Evolutionary conservation across 2,113 vertebrate species (phyloP).

Genomic region (Labeo catla): DNA sequence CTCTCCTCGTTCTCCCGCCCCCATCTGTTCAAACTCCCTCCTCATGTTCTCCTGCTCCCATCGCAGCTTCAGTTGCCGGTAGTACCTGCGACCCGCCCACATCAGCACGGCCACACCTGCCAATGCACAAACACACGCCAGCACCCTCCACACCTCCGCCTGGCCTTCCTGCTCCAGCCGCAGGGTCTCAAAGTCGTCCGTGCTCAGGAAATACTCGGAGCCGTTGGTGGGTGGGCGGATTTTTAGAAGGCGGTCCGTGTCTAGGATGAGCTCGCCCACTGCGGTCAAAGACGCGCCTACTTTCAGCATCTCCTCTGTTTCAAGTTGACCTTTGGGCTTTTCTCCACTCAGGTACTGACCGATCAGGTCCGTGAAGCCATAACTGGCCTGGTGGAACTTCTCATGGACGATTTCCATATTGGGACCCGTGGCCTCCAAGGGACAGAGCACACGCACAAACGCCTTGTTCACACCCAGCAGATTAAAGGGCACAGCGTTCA

Average conservation of each 20-base stretch:
- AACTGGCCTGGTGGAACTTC: conserved; percentile 82
- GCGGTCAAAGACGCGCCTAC: conserved; percentile 82
- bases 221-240: conserved; percentile 77
- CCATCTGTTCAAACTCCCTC: conserved; percentile 66
- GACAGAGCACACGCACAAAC: conserved; percentile 77
- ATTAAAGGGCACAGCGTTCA: conserved; percentile 80
- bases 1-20: not conserved
- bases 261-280: conserved; percentile 81
- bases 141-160: conserved; percentile 73
- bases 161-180: conserved; percentile 68
- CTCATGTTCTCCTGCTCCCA: conserved; percentile 67
- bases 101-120: conserved; percentile 70
- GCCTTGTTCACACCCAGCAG: conserved; percentile 68
- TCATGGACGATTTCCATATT: conserved; percentile 81
- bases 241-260: conserved; percentile 75
- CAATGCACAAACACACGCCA: conserved; percentile 64
- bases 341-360: conserved; percentile 85
- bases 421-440: conserved; percentile 75
- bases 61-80: conserved; percentile 58
- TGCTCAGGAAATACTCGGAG: conserved; percentile 79
- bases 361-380: conserved; percentile 78
- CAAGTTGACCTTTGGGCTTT: conserved; percentile 86
- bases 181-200: conserved; percentile 79
- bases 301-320: conserved; percentile 87
- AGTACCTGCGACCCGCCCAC: conserved; percentile 73